These are phyloP conservation scores for Globia sparganii DNA, from an alignment of 2,888 invertebrate species.

Conservation along the genomic window DNA sequence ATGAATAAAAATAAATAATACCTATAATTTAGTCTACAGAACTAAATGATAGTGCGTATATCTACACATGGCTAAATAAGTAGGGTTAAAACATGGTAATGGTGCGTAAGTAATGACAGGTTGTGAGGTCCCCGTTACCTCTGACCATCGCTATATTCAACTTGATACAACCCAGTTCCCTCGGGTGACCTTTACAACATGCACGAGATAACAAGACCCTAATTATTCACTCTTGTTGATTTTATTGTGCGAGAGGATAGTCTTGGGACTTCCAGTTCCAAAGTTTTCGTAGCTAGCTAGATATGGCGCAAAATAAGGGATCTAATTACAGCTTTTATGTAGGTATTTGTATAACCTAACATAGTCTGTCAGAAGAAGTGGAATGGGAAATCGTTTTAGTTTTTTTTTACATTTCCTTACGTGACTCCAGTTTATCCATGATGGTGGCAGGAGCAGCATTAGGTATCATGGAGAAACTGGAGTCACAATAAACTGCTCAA, in stretches of 20 bases:
- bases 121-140: not conserved
- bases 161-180: slow-evolving; percentile 15
- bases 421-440: too few species aligned
- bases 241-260: not conserved
- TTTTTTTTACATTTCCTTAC: not conserved
- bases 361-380: not conserved
- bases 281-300: not conserved
- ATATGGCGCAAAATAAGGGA: not conserved
- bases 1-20: too few species aligned
- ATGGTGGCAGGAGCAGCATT: too few species aligned
- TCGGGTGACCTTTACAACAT: slow-evolving; percentile 1
- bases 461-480: too few species aligned
- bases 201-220: slow-evolving; percentile 10
- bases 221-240: not conserved
- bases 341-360: not conserved
- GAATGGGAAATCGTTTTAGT: not conserved
- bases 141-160: not conserved
- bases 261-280: not conserved
- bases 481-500: not conserved
- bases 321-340: not conserved
- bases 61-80: not conserved
- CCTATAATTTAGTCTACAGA: not conserved
- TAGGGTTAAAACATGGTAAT: not conserved
- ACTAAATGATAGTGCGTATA: not conserved
- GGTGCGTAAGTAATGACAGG: slow-evolving; percentile 21